Evolutionary conservation across 2,888 invertebrate species (phyloP).

Genomic region (Mimumesa dahlbomi): DNA sequence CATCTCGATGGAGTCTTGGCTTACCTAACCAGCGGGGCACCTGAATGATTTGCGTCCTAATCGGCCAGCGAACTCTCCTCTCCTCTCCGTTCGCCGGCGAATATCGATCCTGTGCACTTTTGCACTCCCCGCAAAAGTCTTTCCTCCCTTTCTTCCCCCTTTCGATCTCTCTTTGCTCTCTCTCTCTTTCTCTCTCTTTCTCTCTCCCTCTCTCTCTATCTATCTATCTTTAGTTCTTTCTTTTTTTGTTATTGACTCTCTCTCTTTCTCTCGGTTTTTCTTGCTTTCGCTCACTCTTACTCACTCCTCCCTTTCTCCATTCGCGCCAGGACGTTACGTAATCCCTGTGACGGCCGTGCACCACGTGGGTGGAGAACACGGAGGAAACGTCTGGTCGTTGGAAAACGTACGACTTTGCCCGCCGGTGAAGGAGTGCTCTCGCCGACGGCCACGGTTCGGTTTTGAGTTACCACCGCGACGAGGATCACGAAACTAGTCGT

Average conservation of each 20-base stretch:
- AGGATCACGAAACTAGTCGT: too few relatives aligned
- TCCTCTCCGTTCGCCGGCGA: conserved; percentile 29
- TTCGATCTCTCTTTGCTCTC: background rate
- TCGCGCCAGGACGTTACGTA: conserved; percentile 42
- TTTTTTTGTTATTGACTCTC: conserved; percentile 3
- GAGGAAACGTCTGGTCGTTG: conserved; percentile 58
- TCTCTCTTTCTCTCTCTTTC: conserved; percentile 13
- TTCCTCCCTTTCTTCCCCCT: conserved; percentile 13
- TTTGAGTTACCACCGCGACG: conserved; percentile 52
- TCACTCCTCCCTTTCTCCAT: background rate
- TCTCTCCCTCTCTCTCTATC: too few relatives aligned
- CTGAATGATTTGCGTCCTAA: conserved; percentile 75
- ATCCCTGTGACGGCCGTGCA: conserved; percentile 49
- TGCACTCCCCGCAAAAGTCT: too few relatives aligned
- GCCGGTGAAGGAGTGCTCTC: conserved; percentile 30
- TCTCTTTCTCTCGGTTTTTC: too few relatives aligned
- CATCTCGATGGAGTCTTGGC: conserved; percentile 54
- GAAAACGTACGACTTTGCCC: conserved; percentile 53
- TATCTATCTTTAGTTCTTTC: background rate
- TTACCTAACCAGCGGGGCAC: conserved; percentile 69
- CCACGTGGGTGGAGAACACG: conserved; percentile 65
- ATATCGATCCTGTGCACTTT: conserved; percentile 40
- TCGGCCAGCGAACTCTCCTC: conserved; percentile 73
- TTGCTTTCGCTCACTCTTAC: conserved; percentile 8
- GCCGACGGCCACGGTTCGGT: conserved; percentile 37